Base-by-base conservation (phyloP, 2,113 vertebrate species). In the Bostrychus sinensis region DNA sequence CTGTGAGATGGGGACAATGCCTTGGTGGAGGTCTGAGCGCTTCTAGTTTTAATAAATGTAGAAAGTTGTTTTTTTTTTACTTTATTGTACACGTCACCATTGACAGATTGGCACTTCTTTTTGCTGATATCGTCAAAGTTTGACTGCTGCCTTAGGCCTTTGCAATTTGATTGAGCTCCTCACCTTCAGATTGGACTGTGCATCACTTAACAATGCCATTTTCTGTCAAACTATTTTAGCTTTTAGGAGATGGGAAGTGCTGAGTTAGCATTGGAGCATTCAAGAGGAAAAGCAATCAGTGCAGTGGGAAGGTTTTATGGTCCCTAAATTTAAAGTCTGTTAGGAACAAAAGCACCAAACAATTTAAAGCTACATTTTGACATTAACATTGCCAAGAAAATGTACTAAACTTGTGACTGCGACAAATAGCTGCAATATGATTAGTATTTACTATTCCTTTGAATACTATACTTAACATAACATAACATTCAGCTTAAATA, bases 151-250 rank as follows among this genome's bases (percentile, higher is more conserved):
- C 54, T 36, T 41, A 43, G 56, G 69, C 53, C 54, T 57, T 53
- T 56, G 14, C 14, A 19, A 54, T 60, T 69, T 77, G 59, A 71
- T 28, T 32, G 62, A 82, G 57, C 42, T 58, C 30, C 43, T 63
- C 20, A 51, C 56, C 46, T 70, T 64, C 19, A 22, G 48, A 45
- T 48, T 67, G 43, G 22, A 51, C 39, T 61, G 53, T 34, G 17
- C 37, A 34, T 58, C 58, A 53, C 42, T 68, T 59, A 57, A 70
- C 59, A 59, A 17, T 48, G 32, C n/a, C 38, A 17, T 25, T 38
- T 62, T 73, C 78, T 78, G 74, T 76, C 73, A 65, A 75, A 71
- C 56, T 54, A 53, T 55, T 73, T 60, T 48, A 70, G 46, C 22
- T 68, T 71, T 63, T 48, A 42, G n/a, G 34, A 56, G 75, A 48